Evolutionary conservation across 2,797 vertebrate genomes (phyloP), one percentile per base, ranked within the genome.

Genomic region (Ispidina picta): DNA sequence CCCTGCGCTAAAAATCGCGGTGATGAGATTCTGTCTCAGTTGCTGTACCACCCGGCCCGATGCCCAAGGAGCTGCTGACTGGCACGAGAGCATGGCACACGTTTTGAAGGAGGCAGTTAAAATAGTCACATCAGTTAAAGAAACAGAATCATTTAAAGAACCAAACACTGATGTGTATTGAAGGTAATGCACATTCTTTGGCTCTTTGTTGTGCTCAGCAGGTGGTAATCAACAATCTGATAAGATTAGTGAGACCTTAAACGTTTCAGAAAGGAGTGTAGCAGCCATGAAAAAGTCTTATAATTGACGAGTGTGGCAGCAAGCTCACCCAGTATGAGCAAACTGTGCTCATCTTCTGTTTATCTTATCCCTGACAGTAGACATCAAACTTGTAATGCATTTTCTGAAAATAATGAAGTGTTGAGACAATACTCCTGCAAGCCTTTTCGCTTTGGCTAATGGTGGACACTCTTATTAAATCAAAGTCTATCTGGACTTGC

Each of bases 181-280:
- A 97, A 96, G 97, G 96, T 97, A 98, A 98, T 97, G 96, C 96
- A 9, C 98, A 97, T 96, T 97, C 96, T 90, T 97, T 93, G 97
- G 95, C 94, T 97, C 97, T 98, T 98, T 97, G 82, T 97, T 97
- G 96, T 96, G 96, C 97, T 95, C 98, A 96, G 98, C 97, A 95
- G 98, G 98, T 95, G 91, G 97, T 92, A 97, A 97, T 97, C 98
- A 98, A 96, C 71, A 73, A 96, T 46, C 96, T 98, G 97, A 98
- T 98, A 98, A 97, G 97, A 96, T 96, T 95, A 96, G 97, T 55
- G 87, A 98, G 97, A 97, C 97, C 93, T 97, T 97, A 98, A 98
- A 97, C 97, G 97, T 92, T 96, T 92, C 95, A 96, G 82, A 92
- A 86, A 91, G 58, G 64, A 89, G 64, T 70, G 66, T 68, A 92